Base-by-base conservation (phyloP, 2,113 vertebrate genomes). In the Setophaga coronata region DNA sequence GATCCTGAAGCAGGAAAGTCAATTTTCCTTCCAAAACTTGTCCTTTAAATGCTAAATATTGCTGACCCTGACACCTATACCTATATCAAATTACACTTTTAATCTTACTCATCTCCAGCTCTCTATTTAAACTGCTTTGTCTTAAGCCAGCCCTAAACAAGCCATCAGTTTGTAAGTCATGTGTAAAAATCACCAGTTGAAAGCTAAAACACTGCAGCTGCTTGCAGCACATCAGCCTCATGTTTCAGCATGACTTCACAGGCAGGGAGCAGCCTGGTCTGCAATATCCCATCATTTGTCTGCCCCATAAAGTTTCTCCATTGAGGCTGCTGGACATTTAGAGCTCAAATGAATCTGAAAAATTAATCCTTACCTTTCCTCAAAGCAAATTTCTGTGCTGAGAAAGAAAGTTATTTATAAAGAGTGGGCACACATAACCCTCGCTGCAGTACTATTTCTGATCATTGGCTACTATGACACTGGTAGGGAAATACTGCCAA, bases 111-210 rank as follows among this genome's bases (percentile, higher is more conserved):
- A 85, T 82, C 84, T 85, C 45, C 50, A 84, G 6, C 50, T 79
- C 74, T 69, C 70, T 42, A 70, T 16, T 18, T 86, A 48, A 96
- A 93, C 57, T 65, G 31, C 11, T 93, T 40, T 87, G 50, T 72
- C 87, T 93, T 89, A 93, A 93, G 78, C 61, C 84, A 85, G 25
- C 45, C 70, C 84, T 60, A 95, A 82, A 93, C 61, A 95, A 92
- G 82, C 50, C 70, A 65, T 85, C 74, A 61, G 56, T 82, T 92
- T 92, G 66, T n/a, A 2, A 92, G 77, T 43, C 48, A 56, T 64
- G 21, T 87, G 73, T 76, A 67, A 92, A 95, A 95, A 50, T 87
- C 54, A 76, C 45, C 14, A 15, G 62, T 31, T 58, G 47, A 91
- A 74, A 82, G 48, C 18, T 4, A 8, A 95, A 79, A 90, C 72